These are phyloP conservation scores for Ceyx margarethae DNA, from an alignment of 2,113 vertebrate genomes.

Conservation along the genomic window DNA sequence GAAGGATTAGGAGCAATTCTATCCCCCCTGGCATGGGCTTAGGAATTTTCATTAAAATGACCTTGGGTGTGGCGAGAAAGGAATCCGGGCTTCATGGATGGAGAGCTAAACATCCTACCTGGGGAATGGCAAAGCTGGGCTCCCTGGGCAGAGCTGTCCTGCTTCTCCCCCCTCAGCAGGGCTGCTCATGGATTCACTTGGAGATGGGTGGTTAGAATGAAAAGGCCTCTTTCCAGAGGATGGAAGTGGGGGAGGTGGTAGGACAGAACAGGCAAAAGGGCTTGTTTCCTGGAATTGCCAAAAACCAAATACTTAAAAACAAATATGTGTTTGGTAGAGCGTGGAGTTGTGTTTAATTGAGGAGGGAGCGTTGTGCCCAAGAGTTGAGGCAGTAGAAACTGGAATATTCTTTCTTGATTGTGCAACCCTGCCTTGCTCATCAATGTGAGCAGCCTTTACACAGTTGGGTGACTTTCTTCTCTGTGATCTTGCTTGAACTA, in stretches of 20 bases:
- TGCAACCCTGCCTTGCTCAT: background rate
- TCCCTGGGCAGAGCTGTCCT: constrained; percentile 3
- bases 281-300: constrained; percentile 37
- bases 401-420: background rate
- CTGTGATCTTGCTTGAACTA: background rate
- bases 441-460: background rate
- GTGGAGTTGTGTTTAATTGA: background rate
- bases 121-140: constrained; percentile 26
- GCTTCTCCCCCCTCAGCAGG: background rate
- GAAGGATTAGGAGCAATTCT: constrained; percentile 89
- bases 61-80: constrained; percentile 88
- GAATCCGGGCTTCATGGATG: constrained; percentile 78
- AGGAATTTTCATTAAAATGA: constrained; percentile 96
- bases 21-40: constrained; percentile 83
- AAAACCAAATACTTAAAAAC: background rate
- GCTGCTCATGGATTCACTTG: constrained; percentile 17
- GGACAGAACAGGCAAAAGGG: background rate
- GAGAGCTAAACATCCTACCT: constrained; percentile 69
- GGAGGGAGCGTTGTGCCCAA: background rate
- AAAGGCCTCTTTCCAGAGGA: background rate
- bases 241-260: background rate
- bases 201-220: background rate
- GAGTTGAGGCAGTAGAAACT: background rate
- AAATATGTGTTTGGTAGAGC: background rate
- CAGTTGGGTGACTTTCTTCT: background rate